A percentile compares a stretch with the other conserved stretches of the same genome.
phyloP scores from a whole-genome alignment of 2,113 vertebrate species.

The Anoplopoma fimbria region DNA sequence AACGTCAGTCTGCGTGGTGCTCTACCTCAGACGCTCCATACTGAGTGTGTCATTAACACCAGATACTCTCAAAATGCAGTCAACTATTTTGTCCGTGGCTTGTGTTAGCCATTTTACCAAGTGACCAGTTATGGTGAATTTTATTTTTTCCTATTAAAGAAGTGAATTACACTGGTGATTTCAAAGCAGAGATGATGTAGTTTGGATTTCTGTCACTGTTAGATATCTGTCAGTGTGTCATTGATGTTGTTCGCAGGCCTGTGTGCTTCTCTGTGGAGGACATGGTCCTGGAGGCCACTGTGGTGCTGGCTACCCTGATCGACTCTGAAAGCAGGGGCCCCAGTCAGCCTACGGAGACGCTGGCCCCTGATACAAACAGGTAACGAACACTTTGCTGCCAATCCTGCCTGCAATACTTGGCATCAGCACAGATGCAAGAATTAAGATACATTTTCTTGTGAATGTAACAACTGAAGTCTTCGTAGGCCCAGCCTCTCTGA shows the following conservation, averaged over 20 bases:
- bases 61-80: slow-evolving; percentile 2
- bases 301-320: slow-evolving; percentile 89
- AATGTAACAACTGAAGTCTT: not conserved
- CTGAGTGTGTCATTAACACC: slow-evolving; percentile 7
- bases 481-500: slow-evolving; percentile 6
- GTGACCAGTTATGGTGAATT: not conserved
- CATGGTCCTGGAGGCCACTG: slow-evolving; percentile 87
- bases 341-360: slow-evolving; percentile 60
- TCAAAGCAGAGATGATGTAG: not conserved
- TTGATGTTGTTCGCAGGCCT: slow-evolving; percentile 81
- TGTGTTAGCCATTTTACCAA: not conserved
- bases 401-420: not conserved
- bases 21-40: not conserved
- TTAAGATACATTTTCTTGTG: slow-evolving; percentile 1
- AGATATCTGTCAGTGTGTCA: not conserved
- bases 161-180: not conserved
- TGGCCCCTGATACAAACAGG: slow-evolving; percentile 49
- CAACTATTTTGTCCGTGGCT: not conserved
- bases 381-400: slow-evolving; percentile 23
- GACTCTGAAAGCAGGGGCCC: slow-evolving; percentile 70
- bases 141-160: not conserved
- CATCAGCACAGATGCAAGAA: too few relatives aligned
- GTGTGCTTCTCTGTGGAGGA: slow-evolving; percentile 90
- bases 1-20: not conserved
- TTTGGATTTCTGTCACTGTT: not conserved